These are phyloP conservation scores for Balanococcus diminutus DNA, from an alignment of 2,888 invertebrate genomes.

Conservation along the genomic window DNA sequence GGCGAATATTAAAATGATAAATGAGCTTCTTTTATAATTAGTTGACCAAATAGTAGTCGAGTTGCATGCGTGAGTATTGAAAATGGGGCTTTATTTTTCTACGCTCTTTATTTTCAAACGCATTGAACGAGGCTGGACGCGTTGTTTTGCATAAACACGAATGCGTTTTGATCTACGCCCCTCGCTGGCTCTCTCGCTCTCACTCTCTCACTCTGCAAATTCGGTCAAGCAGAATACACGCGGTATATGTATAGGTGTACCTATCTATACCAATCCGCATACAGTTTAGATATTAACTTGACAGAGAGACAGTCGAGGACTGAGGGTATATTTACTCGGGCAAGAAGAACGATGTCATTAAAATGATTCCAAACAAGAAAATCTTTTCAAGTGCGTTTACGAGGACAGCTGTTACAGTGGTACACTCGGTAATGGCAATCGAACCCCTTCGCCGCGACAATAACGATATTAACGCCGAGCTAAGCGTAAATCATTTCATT, in stretches of 20 bases:
- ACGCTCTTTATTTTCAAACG: neutral
- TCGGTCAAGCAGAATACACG: neutral
- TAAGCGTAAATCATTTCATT: constrained; percentile 1
- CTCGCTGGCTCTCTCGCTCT: neutral
- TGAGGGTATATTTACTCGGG: neutral
- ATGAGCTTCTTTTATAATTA: constrained; percentile 50
- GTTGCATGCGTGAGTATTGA: neutral
- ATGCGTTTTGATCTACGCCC: neutral
- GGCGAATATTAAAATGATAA: constrained; percentile 34
- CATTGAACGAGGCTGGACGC: neutral
- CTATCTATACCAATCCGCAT: no score
- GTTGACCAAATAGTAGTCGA: constrained; percentile 47
- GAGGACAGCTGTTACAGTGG: constrained; percentile 12
- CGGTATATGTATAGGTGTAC: no score
- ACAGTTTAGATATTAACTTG: no score
- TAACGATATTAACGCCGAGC: neutral
- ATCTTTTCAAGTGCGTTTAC: neutral
- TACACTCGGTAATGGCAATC: no score
- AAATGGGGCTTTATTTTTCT: neutral
- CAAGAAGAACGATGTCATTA: constrained; percentile 36
- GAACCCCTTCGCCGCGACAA: neutral
- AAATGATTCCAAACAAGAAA: constrained; percentile 32
- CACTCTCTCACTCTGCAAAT: no score
- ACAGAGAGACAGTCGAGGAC: neutral
- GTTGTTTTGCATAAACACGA: constrained; percentile 25